phyloP scores from a whole-genome alignment of 2,113 vertebrate genomes.

The Butorides virescens region DNA sequence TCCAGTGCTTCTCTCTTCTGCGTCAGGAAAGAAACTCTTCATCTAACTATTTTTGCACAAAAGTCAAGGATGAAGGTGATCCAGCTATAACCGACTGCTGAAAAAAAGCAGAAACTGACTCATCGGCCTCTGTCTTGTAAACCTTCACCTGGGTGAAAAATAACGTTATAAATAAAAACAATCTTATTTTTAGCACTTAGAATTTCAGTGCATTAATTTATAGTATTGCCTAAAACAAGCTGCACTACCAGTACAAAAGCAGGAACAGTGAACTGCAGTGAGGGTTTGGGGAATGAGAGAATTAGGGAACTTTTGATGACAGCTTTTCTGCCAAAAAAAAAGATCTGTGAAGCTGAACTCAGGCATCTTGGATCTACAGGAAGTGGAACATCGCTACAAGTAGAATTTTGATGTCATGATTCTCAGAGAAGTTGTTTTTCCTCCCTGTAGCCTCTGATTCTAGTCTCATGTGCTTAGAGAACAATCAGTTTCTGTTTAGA shows the following conservation, averaged over 20 bases:
- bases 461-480: not conserved
- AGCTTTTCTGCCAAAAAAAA: not conserved
- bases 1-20: not conserved
- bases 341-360: not conserved
- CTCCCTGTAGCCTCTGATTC: not conserved
- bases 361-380: not conserved
- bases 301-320: not conserved
- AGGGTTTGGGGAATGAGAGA: not conserved
- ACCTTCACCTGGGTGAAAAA: not conserved
- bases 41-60: not conserved
- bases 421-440: not conserved
- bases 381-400: not conserved
- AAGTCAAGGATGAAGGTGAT: not conserved
- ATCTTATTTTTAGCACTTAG: not conserved
- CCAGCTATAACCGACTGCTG: not conserved
- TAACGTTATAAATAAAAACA: not conserved
- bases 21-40: not conserved
- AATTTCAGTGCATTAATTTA: not conserved
- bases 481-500: not conserved
- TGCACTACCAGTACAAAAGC: not conserved
- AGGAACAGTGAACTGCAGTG: not conserved
- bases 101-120: not conserved
- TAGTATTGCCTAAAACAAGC: not conserved
- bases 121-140: not conserved
- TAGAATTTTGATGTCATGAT: not conserved